Evolutionary conservation across 2,888 invertebrate species (phyloP).

Genomic region (Lasioglossum calceatum): DNA sequence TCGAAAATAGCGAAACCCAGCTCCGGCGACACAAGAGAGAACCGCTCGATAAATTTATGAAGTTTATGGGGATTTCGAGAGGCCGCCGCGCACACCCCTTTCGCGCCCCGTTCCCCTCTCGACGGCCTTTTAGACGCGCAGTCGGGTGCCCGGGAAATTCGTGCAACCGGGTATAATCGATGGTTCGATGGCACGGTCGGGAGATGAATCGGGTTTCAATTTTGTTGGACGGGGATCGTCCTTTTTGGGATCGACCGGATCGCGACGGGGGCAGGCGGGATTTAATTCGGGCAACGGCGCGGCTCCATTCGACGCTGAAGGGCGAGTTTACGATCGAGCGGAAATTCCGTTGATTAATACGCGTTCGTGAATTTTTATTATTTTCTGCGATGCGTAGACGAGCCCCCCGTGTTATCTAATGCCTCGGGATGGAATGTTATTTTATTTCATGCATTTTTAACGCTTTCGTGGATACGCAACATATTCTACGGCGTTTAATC

Average conservation of each 20-base stretch:
- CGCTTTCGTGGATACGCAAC: not conserved
- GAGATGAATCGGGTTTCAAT: conserved; percentile 38
- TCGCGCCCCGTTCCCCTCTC: conserved; percentile 41
- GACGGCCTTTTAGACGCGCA: conserved; percentile 55
- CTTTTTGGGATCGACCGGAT: conserved; percentile 22
- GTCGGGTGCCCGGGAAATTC: conserved; percentile 41
- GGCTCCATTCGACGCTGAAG: no score
- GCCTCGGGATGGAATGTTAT: not conserved
- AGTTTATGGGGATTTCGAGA: conserved; percentile 73
- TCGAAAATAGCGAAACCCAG: conserved; percentile 44
- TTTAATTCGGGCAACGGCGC: conserved; percentile 12
- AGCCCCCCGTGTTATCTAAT: conserved; percentile 6
- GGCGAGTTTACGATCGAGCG: conserved; percentile 1
- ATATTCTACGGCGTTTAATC: not conserved
- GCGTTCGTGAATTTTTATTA: not conserved
- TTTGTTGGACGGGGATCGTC: conserved; percentile 20
- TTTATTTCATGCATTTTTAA: not conserved
- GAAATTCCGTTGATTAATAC: conserved; percentile 10
- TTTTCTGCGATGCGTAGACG: not conserved
- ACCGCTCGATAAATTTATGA: conserved; percentile 75
- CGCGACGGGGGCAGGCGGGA: not conserved
- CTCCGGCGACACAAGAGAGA: conserved; percentile 57
- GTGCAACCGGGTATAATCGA: conserved; percentile 39
- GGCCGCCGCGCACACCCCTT: not conserved
- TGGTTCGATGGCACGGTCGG: conserved; percentile 17